phyloP scores from a whole-genome alignment of 2,113 vertebrate genomes.

The Oenanthe oenanthe region DNA sequence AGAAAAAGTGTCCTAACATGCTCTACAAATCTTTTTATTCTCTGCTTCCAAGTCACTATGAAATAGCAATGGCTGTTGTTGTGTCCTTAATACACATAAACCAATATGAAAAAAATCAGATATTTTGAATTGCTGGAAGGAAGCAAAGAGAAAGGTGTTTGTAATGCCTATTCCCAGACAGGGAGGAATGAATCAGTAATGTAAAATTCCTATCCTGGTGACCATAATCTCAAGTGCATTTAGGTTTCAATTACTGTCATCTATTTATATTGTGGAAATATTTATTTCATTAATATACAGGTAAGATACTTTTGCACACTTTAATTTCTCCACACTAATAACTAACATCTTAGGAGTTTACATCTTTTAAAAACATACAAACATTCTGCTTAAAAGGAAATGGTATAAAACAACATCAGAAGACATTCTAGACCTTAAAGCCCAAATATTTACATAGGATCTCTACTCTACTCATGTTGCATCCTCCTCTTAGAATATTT shows the following conservation, averaged over 20 bases:
- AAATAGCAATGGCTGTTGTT: background rate
- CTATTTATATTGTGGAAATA: background rate
- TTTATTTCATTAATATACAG: background rate
- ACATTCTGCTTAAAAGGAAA: background rate
- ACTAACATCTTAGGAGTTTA: background rate
- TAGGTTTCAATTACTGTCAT: background rate
- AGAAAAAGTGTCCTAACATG: background rate
- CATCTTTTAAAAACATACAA: background rate
- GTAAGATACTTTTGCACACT: background rate
- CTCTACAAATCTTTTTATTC: constrained; percentile 14
- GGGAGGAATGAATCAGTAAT: background rate
- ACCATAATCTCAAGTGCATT: background rate
- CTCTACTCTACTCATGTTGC: background rate
- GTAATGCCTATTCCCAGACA: background rate
- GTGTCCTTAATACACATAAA: background rate
- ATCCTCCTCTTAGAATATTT: background rate
- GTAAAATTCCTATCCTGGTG: background rate
- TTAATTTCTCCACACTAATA: background rate
- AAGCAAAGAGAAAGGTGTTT: background rate
- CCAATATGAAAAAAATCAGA: background rate
- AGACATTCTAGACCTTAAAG: background rate
- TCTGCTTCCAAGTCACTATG: background rate
- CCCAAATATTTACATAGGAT: constrained; percentile 13
- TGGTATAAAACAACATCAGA: background rate
- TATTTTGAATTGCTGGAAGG: background rate